These are phyloP conservation scores for Falcunculus frontatus DNA, from an alignment of 2,113 vertebrate species.

Conservation along the genomic window DNA sequence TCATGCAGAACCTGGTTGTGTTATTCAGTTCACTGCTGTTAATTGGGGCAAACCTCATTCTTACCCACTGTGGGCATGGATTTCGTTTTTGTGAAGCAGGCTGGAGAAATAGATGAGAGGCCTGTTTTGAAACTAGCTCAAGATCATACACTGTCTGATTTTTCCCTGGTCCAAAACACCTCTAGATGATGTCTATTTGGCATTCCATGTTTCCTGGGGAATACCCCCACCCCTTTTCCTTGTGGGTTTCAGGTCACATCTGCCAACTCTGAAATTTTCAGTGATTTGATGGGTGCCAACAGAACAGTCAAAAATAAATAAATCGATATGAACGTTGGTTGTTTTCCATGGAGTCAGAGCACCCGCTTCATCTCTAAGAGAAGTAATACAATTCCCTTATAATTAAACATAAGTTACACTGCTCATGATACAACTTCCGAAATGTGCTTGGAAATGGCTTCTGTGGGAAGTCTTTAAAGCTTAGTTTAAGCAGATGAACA, in stretches of 20 bases:
- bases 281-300: neutral
- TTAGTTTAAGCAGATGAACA: slow-evolving; percentile 20
- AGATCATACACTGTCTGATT: neutral
- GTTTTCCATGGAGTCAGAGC: neutral
- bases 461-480: neutral
- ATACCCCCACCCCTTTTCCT: neutral
- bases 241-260: neutral
- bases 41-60: neutral
- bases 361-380: neutral
- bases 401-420: neutral
- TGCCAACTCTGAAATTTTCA: neutral
- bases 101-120: neutral
- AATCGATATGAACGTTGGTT: neutral
- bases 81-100: neutral
- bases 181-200: neutral
- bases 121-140: neutral
- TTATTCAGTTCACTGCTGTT: neutral
- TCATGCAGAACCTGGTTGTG: neutral
- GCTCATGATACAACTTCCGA: neutral
- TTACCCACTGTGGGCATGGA: neutral
- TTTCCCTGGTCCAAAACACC: neutral
- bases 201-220: neutral
- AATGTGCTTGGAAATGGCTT: slow-evolving; percentile 16
- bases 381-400: neutral
- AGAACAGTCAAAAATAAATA: neutral